Percentiles rank a stretch among this genome's conserved stretches.
These are phyloP conservation scores for Amiota communis DNA, from an alignment of 2,888 invertebrate genomes.

Conservation along the genomic window DNA sequence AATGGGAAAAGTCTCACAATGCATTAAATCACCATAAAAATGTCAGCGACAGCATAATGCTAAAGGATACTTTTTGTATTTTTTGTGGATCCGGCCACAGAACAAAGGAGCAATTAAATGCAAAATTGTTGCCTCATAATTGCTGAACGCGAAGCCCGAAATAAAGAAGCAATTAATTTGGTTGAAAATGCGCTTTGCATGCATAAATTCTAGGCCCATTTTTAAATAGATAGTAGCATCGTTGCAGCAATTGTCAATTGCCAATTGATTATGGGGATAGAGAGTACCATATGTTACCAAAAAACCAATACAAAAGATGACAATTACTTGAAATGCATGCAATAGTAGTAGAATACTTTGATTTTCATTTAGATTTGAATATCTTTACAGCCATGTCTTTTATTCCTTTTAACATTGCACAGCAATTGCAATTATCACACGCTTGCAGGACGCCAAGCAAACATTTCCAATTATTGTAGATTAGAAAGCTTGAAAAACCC, in stretches of 20 bases:
- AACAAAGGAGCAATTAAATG: conserved; percentile 69
- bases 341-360: conserved; percentile 32
- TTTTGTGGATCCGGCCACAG: conserved; percentile 22
- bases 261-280: not conserved
- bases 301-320: no score
- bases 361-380: no score
- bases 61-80: not conserved
- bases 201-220: conserved; percentile 60
- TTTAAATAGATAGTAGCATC: conserved; percentile 19
- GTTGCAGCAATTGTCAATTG: not conserved
- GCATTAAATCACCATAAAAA: conserved; percentile 17
- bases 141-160: conserved; percentile 62
- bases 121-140: conserved; percentile 67
- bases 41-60: conserved; percentile 6
- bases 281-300: no score
- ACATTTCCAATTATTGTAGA: conserved; percentile 21
- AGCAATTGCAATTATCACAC: conserved; percentile 60
- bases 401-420: conserved; percentile 40
- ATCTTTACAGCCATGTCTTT: no score
- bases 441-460: no score
- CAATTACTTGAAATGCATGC: no score
- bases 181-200: conserved; percentile 68
- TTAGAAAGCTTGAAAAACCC: conserved; percentile 49
- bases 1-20: not conserved
- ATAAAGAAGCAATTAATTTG: conserved; percentile 68